phyloP scores from a whole-genome alignment of 2,113 vertebrate genomes.

The Pomatostomus ruficeps region DNA sequence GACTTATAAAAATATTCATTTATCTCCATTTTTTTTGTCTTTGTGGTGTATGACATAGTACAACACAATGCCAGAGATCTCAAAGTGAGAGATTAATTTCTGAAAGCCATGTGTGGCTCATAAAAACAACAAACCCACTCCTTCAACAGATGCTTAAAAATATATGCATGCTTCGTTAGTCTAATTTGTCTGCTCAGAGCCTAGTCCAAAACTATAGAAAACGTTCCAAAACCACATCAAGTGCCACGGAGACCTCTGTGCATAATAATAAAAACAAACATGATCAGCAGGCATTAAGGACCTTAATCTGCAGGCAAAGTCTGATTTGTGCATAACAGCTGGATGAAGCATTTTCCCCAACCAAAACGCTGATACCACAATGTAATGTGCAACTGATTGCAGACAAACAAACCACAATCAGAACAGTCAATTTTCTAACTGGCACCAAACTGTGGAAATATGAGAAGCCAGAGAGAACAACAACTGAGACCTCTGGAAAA shows the following conservation, averaged over 20 bases:
- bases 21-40: not conserved
- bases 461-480: slow-evolving; percentile 23
- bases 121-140: not conserved
- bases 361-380: slow-evolving; percentile 23
- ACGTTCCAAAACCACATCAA: slow-evolving; percentile 69
- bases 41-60: not conserved
- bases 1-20: not conserved
- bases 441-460: slow-evolving; percentile 28
- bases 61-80: not conserved
- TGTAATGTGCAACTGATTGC: slow-evolving; percentile 3
- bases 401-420: slow-evolving; percentile 51
- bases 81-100: not conserved
- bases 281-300: slow-evolving; percentile 56
- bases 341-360: slow-evolving; percentile 34
- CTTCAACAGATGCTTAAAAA: slow-evolving; percentile 32
- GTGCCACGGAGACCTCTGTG: not conserved
- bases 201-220: slow-evolving; percentile 23
- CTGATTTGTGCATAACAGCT: slow-evolving; percentile 49
- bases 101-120: not conserved
- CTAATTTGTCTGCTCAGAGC: not conserved
- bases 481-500: not conserved
- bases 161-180: not conserved
- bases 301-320: slow-evolving; percentile 55
- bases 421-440: slow-evolving; percentile 24
- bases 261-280: slow-evolving; percentile 69